phyloP scores from a whole-genome alignment of 1,140 invertebrate species.

The Polypedilum vanderplanki region DNA sequence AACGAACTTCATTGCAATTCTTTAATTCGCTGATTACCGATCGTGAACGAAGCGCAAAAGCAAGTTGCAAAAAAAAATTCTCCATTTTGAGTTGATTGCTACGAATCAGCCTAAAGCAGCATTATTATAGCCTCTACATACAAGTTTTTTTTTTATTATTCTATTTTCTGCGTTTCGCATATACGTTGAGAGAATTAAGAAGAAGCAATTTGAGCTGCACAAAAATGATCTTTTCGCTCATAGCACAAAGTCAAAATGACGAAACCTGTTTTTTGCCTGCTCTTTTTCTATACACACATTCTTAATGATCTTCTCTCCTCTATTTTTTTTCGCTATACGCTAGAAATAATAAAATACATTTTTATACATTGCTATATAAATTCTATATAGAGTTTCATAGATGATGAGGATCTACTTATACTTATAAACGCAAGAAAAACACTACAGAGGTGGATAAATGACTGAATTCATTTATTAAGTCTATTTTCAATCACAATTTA shows the following conservation, averaged over 20 bases:
- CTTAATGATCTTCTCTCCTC: background rate
- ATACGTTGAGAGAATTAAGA: background rate
- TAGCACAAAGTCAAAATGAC: constrained; percentile 6
- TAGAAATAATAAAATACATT: too few relatives aligned
- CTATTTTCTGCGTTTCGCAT: constrained; percentile 15
- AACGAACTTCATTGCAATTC: background rate
- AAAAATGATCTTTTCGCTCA: constrained; percentile 18
- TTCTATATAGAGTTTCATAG: too few relatives aligned
- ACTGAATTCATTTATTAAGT: too few relatives aligned
- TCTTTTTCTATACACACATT: background rate
- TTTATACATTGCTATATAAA: too few relatives aligned
- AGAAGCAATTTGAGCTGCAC: background rate
- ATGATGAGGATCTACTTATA: too few relatives aligned
- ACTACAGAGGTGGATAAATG: too few relatives aligned
- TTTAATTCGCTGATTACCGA: background rate
- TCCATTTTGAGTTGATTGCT: background rate
- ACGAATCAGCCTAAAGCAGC: background rate
- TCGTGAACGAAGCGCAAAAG: background rate
- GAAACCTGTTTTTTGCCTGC: constrained; percentile 22
- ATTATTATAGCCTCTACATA: background rate
- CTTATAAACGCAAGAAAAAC: too few relatives aligned
- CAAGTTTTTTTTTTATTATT: background rate
- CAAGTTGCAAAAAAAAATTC: background rate
- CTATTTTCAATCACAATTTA: too few relatives aligned
- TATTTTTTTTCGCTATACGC: too few relatives aligned